Evolutionary conservation across 2,797 vertebrate species (phyloP).

Genomic region (Microchirus variegatus): DNA sequence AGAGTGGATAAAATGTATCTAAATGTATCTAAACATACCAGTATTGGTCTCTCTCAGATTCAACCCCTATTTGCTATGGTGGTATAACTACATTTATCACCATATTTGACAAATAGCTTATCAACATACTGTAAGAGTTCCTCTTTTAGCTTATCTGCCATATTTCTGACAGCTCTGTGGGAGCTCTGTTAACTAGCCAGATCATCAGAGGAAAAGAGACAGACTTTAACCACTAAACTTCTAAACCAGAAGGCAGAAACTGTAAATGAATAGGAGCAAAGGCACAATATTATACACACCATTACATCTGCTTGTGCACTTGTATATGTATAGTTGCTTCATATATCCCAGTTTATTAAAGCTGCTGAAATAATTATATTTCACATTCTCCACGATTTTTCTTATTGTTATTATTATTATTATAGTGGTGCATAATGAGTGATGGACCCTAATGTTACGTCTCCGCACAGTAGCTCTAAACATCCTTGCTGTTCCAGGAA

Average conservation of each 20-base stretch:
- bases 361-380: slow-evolving; percentile 14
- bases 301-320: neutral
- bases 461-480: slow-evolving; percentile 12
- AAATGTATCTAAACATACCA: too few species aligned
- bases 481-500: slow-evolving; percentile 22
- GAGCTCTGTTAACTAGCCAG: slow-evolving; percentile 40
- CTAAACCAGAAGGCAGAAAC: slow-evolving; percentile 41
- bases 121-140: slow-evolving; percentile 24
- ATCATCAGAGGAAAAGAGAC: slow-evolving; percentile 54
- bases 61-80: slow-evolving; percentile 23
- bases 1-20: slow-evolving; percentile 2
- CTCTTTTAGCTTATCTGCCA: slow-evolving; percentile 38
- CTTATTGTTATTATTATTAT: neutral
- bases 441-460: slow-evolving; percentile 16
- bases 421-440: neutral
- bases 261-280: slow-evolving; percentile 44
- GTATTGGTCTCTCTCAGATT: slow-evolving; percentile 27
- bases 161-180: slow-evolving; percentile 52
- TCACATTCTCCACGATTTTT: slow-evolving; percentile 12
- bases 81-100: slow-evolving; percentile 21
- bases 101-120: slow-evolving; percentile 20
- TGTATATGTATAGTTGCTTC: neutral
- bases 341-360: slow-evolving; percentile 16
- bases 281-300: slow-evolving; percentile 1
- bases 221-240: slow-evolving; percentile 41